Conservation (phyloP, 2,113 vertebrate genomes). For the Hiodon alosoides region DNA sequence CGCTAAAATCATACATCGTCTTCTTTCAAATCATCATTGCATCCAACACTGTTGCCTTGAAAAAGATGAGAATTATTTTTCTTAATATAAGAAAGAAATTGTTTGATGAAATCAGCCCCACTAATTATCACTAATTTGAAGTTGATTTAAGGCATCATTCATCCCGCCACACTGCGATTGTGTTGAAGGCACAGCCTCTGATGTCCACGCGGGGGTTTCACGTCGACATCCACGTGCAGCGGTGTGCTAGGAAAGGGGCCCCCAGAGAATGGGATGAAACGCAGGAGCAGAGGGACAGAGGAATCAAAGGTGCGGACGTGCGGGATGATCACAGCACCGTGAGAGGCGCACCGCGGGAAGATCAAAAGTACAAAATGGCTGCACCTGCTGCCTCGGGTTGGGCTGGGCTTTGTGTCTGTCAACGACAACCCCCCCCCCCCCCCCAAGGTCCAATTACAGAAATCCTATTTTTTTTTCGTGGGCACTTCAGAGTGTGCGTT, state of each 20-base stretch:
- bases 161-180: neutral
- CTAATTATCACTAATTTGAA: neutral
- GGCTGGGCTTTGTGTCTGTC: neutral
- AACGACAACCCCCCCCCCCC: neutral
- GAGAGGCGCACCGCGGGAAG: constrained; percentile 43
- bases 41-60: no score
- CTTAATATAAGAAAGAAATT: no score
- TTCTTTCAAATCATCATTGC: no score
- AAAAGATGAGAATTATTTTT: no score
- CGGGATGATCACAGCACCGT: constrained; percentile 39
- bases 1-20: no score
- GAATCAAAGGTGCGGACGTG: constrained; percentile 53
- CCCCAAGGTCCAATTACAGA: no score
- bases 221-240: constrained; percentile 9
- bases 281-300: constrained; percentile 32
- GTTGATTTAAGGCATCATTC: neutral
- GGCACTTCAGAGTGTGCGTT: no score
- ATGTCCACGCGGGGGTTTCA: neutral
- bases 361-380: constrained; percentile 54
- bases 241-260: neutral
- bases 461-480: no score
- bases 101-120: neutral
- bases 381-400: constrained; percentile 46
- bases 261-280: constrained; percentile 12
- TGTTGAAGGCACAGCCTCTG: neutral